Conservation (phyloP, 2,888 invertebrate species). For the Drosophila anomelani region DNA sequence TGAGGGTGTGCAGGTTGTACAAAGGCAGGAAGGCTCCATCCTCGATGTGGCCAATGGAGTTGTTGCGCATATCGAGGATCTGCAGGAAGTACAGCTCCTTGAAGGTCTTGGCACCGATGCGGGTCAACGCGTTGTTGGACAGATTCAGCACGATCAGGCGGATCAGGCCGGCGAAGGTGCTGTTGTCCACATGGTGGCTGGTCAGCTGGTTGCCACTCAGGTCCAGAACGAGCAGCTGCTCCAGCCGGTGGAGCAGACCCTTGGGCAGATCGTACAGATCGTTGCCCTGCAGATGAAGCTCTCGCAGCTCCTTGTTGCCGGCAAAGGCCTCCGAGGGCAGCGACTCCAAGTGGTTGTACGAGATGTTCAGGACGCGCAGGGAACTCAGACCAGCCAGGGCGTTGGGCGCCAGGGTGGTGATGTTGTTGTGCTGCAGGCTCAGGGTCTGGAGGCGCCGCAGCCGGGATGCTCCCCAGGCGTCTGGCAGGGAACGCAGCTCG, state of each 20-base stretch:
- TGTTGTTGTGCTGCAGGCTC: conserved; percentile 92
- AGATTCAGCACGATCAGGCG: conserved; percentile 93
- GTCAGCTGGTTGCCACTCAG: conserved; percentile 93
- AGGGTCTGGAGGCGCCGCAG: conserved; percentile 92
- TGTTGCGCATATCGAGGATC: conserved; percentile 93
- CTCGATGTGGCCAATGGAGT: conserved; percentile 94
- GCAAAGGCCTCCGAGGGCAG: conserved; percentile 93
- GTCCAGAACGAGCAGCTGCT: conserved; percentile 93
- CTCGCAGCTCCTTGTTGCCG: conserved; percentile 91
- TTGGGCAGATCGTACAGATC: conserved; percentile 92
- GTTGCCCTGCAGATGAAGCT: conserved; percentile 94
- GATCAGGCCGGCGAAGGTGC: conserved; percentile 93
- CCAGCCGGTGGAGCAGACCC: conserved; percentile 92
- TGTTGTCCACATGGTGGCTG: conserved; percentile 93
- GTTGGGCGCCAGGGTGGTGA: conserved; percentile 91
- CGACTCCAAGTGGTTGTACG: conserved; percentile 92
- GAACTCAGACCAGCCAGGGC: conserved; percentile 92
- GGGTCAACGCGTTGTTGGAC: conserved; percentile 93
- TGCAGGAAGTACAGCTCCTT: conserved; percentile 94
- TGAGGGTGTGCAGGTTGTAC: conserved; percentile 94
- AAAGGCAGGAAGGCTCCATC: conserved; percentile 94
- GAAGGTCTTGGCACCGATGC: conserved; percentile 93
- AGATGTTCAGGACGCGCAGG: conserved; percentile 92
- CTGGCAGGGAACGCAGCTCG: conserved; percentile 89
- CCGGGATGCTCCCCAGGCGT: conserved; percentile 90